phyloP scores from a whole-genome alignment of 1,140 invertebrate species.

The Drosophila watanabei region DNA sequence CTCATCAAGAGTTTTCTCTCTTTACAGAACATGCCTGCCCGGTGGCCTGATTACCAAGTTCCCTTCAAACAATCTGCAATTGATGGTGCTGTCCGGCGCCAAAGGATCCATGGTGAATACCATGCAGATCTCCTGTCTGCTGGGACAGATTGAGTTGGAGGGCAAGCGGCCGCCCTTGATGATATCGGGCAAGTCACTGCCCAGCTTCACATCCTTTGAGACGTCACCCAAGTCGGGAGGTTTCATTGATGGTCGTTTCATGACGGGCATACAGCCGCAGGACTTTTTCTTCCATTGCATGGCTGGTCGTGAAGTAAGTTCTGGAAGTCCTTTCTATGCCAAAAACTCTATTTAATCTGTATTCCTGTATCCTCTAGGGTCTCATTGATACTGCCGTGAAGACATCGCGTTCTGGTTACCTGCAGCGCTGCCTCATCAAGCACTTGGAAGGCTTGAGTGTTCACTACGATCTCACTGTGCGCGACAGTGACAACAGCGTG shows the following conservation, averaged over 20 bases:
- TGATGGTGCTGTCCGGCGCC: constrained; percentile 99
- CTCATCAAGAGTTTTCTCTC: background rate
- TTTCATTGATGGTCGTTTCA: constrained; percentile 97
- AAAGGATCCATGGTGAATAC: constrained; percentile 98
- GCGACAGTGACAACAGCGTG: constrained; percentile 97
- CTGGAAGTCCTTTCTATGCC: background rate
- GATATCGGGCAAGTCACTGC: constrained; percentile 95
- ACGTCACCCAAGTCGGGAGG: constrained; percentile 96
- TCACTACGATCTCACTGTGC: constrained; percentile 96
- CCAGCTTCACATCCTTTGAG: constrained; percentile 97
- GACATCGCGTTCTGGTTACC: constrained; percentile 98
- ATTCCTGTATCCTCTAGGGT: constrained; percentile 85
- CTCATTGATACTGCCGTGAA: constrained; percentile 95
- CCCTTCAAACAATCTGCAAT: constrained; percentile 97
- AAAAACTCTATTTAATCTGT: background rate
- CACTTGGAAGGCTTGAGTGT: constrained; percentile 97
- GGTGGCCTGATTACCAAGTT: constrained; percentile 94
- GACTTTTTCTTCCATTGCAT: constrained; percentile 99
- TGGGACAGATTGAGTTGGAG: constrained; percentile 99
- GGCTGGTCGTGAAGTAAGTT: constrained; percentile 96
- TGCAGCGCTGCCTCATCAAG: constrained; percentile 99
- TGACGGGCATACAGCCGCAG: constrained; percentile 98
- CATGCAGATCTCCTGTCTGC: constrained; percentile 98
- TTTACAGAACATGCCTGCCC: constrained; percentile 89
- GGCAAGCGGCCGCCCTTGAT: constrained; percentile 98